phyloP scores from a whole-genome alignment of 1,140 invertebrate genomes.

The Anastrepha obliqua region DNA sequence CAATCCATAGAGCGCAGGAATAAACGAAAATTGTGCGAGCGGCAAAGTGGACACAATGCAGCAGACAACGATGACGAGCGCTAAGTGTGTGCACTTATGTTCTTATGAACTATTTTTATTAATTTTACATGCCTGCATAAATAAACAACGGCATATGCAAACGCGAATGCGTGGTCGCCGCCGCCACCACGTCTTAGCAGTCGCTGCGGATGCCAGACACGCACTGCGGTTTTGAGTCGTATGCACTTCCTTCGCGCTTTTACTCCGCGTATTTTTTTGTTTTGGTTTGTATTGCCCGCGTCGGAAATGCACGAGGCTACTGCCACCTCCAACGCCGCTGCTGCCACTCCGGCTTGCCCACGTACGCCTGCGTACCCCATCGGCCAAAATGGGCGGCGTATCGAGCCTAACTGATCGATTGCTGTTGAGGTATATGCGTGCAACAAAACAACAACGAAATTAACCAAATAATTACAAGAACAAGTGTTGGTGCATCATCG shows the following conservation, averaged over 20 bases:
- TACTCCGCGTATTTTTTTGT: neutral
- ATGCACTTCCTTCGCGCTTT: neutral
- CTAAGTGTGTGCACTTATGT: neutral
- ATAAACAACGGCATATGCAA: conserved; percentile 26
- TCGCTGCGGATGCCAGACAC: conserved; percentile 14
- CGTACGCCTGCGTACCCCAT: neutral
- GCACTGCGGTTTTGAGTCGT: conserved; percentile 19
- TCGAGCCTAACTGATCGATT: conserved; percentile 70
- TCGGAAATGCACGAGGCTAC: conserved; percentile 46
- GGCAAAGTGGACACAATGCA: neutral
- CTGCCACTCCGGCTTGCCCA: conserved; percentile 22
- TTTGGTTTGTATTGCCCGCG: neutral
- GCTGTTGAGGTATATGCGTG: conserved; percentile 61
- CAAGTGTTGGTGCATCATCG: conserved; percentile 20
- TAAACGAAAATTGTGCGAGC: neutral
- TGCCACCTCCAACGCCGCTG: too few species aligned
- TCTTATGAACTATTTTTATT: neutral
- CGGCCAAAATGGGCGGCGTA: conserved; percentile 70
- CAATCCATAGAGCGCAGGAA: neutral
- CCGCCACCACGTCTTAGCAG: neutral
- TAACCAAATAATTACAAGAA: conserved; percentile 29
- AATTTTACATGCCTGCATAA: conserved; percentile 27
- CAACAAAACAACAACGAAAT: conserved; percentile 8
- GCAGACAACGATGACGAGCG: neutral
- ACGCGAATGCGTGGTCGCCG: neutral